Percentiles rank a stretch among this genome's conserved stretches.
Evolutionary conservation across 2,888 invertebrate species (phyloP).

Genomic region (Allolobophora icterica): DNA sequence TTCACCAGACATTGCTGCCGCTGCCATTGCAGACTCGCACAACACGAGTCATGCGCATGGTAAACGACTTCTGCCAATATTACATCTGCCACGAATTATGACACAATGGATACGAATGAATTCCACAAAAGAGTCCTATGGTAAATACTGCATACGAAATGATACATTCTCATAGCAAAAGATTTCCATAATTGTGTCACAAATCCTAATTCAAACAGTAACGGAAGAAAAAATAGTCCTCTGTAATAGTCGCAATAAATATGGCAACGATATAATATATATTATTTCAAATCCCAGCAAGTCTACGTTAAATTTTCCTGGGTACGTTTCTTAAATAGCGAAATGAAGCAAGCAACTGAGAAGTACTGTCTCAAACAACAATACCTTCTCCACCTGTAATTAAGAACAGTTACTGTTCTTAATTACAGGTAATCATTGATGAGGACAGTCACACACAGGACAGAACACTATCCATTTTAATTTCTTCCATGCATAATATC

Average conservation of each 20-base stretch:
- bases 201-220: neutral
- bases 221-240: slow-evolving; percentile 9
- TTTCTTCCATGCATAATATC: no score
- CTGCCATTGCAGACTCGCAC: neutral
- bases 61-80: no score
- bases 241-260: neutral
- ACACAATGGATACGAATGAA: neutral
- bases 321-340: neutral
- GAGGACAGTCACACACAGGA: neutral
- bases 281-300: neutral
- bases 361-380: no score
- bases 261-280: neutral
- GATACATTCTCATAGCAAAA: neutral
- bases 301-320: slow-evolving; percentile 7
- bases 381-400: no score
- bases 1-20: no score
- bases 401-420: no score
- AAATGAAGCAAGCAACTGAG: neutral
- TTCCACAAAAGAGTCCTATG: neutral
- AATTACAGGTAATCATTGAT: neutral
- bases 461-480: neutral
- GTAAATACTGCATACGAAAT: slow-evolving; percentile 8
- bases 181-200: neutral
- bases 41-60: neutral
- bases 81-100: neutral